Conservation (phyloP, 2,113 vertebrate genomes). For the Crotophaga sulcirostris region DNA sequence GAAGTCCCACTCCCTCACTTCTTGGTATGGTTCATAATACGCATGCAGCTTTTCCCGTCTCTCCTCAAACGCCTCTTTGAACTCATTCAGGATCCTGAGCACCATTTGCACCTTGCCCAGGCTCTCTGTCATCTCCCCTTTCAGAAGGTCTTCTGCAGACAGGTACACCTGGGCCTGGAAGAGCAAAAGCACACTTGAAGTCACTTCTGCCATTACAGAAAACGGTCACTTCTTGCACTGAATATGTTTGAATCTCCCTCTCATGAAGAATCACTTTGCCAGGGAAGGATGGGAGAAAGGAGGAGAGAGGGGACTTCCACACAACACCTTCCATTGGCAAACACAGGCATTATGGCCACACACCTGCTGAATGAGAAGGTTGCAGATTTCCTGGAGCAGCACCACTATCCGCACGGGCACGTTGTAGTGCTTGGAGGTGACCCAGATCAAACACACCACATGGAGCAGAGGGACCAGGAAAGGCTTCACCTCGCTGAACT, state of each 20-base stretch:
- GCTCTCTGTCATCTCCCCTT: slow-evolving; percentile 84
- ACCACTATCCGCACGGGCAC: slow-evolving; percentile 78
- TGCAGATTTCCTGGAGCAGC: slow-evolving; percentile 88
- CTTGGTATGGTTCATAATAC: slow-evolving; percentile 75
- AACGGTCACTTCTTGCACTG: fast-evolving
- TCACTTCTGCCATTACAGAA: neutral
- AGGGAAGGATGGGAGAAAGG: neutral
- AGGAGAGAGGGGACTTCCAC: neutral
- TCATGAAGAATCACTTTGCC: neutral
- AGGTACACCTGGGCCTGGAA: slow-evolving; percentile 82
- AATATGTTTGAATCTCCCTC: neutral
- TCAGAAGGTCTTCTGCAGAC: slow-evolving; percentile 86
- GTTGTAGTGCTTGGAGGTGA: slow-evolving; percentile 81
- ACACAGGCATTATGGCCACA: fast-evolving
- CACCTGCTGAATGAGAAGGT: slow-evolving; percentile 93
- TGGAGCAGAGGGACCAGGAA: slow-evolving; percentile 84
- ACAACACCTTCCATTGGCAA: neutral
- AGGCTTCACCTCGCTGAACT: slow-evolving; percentile 82
- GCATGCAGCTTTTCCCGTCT: slow-evolving; percentile 70
- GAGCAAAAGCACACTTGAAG: neutral
- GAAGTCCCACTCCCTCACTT: slow-evolving; percentile 84
- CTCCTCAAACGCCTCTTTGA: slow-evolving; percentile 80
- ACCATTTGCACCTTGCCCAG: slow-evolving; percentile 78
- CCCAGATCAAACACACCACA: slow-evolving; percentile 87
- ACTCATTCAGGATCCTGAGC: slow-evolving; percentile 75